phyloP scores from a whole-genome alignment of 1,140 invertebrate genomes.

The Gyrodactylus salaris region DNA sequence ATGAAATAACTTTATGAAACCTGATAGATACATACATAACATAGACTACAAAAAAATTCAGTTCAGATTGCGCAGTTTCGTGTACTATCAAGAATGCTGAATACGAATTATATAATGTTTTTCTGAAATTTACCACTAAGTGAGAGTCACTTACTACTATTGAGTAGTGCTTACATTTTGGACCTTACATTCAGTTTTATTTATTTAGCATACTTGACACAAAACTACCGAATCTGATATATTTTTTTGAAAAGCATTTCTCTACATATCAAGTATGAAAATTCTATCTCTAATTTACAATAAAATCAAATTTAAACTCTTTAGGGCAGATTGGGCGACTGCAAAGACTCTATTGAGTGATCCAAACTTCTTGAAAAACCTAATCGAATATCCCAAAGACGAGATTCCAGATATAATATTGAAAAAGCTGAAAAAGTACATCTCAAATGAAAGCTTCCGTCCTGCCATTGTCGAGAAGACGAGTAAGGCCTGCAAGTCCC shows the following conservation, averaged over 20 bases:
- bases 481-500: slow-evolving; percentile 17
- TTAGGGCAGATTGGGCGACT: slow-evolving; percentile 18
- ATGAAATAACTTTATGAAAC: too few species aligned
- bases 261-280: too few species aligned
- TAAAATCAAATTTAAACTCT: background rate
- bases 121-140: background rate
- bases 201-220: background rate
- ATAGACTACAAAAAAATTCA: too few species aligned
- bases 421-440: slow-evolving; percentile 33
- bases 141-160: too few species aligned
- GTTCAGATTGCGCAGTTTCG: too few species aligned
- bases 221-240: background rate
- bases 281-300: too few species aligned
- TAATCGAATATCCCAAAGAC: slow-evolving; percentile 30
- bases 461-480: slow-evolving; percentile 23
- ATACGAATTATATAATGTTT: too few species aligned
- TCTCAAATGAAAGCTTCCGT: slow-evolving; percentile 23
- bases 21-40: too few species aligned
- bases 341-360: slow-evolving; percentile 19
- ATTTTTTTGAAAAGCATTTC: too few species aligned
- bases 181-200: too few species aligned
- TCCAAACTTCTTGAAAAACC: slow-evolving; percentile 17
- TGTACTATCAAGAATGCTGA: too few species aligned
- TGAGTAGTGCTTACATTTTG: too few species aligned
- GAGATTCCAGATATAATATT: slow-evolving; percentile 39